phyloP scores from a whole-genome alignment of 1,140 invertebrate species.

The Drosophila murphyi region DNA sequence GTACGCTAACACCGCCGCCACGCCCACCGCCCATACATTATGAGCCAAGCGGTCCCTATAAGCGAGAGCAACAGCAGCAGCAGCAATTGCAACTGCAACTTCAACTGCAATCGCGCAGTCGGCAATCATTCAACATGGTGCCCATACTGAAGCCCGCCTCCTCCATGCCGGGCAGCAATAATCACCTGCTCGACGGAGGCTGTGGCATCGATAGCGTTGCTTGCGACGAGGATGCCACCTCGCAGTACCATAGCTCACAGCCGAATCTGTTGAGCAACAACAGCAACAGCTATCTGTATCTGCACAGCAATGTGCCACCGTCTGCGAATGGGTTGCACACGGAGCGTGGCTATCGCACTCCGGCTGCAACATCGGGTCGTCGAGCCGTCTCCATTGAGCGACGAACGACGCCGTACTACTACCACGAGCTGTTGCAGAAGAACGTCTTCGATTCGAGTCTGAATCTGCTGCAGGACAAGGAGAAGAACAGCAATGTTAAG shows the following conservation, averaged over 20 bases:
- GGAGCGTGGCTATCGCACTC: slow-evolving; percentile 19
- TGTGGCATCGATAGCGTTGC: slow-evolving; percentile 41
- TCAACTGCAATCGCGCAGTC: slow-evolving; percentile 38
- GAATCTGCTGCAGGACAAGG: slow-evolving; percentile 71
- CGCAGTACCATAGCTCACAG: slow-evolving; percentile 78
- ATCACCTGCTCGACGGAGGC: slow-evolving; percentile 40
- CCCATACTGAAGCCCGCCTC: slow-evolving; percentile 74
- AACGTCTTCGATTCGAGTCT: slow-evolving; percentile 80
- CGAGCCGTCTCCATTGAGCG: slow-evolving; percentile 64
- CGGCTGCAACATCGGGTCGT: slow-evolving; percentile 47
- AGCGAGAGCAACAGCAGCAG: slow-evolving; percentile 12
- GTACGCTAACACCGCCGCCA: slow-evolving; percentile 70
- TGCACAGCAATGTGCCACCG: slow-evolving; percentile 18
- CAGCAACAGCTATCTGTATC: slow-evolving; percentile 52
- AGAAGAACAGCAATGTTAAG: slow-evolving; percentile 68
- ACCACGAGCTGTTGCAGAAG: slow-evolving; percentile 79
- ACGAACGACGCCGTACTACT: slow-evolving; percentile 82
- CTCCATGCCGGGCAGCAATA: slow-evolving; percentile 74
- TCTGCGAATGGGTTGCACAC: not conserved
- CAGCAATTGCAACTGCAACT: slow-evolving; percentile 17
- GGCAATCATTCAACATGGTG: slow-evolving; percentile 66
- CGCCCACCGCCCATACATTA: slow-evolving; percentile 68
- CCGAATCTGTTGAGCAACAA: slow-evolving; percentile 69
- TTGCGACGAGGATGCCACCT: slow-evolving; percentile 18
- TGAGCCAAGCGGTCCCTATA: slow-evolving; percentile 29